Evolutionary conservation across 2,888 invertebrate species (phyloP), one percentile per base, ranked within the genome.

Genomic region (Anoplius nigerrimus): DNA sequence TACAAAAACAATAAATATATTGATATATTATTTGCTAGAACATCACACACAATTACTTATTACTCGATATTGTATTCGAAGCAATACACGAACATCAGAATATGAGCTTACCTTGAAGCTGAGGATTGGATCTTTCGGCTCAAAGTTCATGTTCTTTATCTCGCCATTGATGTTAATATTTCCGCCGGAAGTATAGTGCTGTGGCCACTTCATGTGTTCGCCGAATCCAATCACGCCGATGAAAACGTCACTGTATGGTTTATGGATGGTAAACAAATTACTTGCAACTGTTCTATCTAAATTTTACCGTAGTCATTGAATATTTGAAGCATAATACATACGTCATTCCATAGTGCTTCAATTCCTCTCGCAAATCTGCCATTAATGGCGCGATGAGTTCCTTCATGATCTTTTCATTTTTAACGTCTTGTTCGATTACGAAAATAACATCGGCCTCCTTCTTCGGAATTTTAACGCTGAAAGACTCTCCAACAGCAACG

Each of bases 361-460:
- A 88, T 70, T 91, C 91, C 72, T 91, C 92, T 34, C 91, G 90
- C 4, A 94, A 78, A 69, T 92, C 91, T 0, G 90, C 87, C 2
- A 94, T 90, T 52, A 94, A 87, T 0, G 93, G 93, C 15, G 91
- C 90, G 0, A 93, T 87, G 69, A 94, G 85, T 27, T 92, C 92
- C 75, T 92, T 93, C 90, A 92, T 94, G 48, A 91, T 87, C 72
- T 91, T 90, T 80, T 93, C 92, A 85, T 93, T 95, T 48, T 90
- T 87, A 86, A 91, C 88, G 2, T 86, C 87, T 72, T 93, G 91
- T 80, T 97, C 97, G 11, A 97, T 92, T 0, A 94, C 91, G 63
- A 97, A 90, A 0, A 97, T 90, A 65, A 97, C 90, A 84, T 97
- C 97, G 0, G 95, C 97, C 72, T 95, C 92, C 71, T 94, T 94